Conservation (phyloP, 2,888 invertebrate species). For the Andrena fulva region DNA sequence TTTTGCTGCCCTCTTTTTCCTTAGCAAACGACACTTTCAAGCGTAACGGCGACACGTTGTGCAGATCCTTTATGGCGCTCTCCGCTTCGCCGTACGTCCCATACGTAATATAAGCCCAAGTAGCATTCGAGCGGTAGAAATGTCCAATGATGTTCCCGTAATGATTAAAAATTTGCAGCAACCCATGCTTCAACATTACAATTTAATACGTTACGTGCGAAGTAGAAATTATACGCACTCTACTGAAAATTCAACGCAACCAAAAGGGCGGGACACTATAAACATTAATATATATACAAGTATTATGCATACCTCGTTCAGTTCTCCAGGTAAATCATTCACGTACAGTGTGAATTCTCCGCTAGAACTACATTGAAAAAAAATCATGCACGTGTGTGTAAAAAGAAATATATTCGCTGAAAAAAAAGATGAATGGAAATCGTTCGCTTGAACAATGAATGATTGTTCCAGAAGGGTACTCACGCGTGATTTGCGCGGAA, state of each 20-base stretch:
- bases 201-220: neutral
- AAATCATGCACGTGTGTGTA: neutral
- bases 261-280: neutral
- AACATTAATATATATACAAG: neutral
- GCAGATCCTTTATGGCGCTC: constrained; percentile 73
- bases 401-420: neutral
- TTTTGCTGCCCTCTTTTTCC: constrained; percentile 35
- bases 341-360: constrained; percentile 71
- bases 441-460: neutral
- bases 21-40: constrained; percentile 74
- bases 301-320: constrained; percentile 69
- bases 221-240: neutral
- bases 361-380: constrained; percentile 9
- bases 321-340: constrained; percentile 74
- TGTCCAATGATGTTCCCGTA: constrained; percentile 70
- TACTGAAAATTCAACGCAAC: neutral
- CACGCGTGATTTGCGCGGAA: neutral
- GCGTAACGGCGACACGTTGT: constrained; percentile 73
- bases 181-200: constrained; percentile 67
- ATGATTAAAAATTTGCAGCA: constrained; percentile 69
- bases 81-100: constrained; percentile 76
- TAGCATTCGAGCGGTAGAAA: constrained; percentile 54
- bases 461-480: neutral
- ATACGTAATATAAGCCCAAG: constrained; percentile 77
- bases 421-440: neutral